Conservation (phyloP, 1,140 invertebrate genomes). For the Anastatus disparis region DNA sequence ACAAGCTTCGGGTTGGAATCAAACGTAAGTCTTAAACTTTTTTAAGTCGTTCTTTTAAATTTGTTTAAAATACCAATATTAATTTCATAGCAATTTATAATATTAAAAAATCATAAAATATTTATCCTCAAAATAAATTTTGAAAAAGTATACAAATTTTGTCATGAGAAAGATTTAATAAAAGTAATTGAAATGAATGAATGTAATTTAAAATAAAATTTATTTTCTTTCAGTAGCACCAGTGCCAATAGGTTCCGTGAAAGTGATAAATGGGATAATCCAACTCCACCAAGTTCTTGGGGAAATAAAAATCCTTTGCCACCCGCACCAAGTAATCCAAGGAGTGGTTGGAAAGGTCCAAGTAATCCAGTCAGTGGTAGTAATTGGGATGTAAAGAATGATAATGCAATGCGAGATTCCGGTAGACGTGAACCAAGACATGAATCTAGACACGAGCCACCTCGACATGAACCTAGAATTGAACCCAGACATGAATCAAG, state of each 20-base stretch:
- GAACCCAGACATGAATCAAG: constrained; percentile 22
- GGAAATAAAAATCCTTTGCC: constrained; percentile 25
- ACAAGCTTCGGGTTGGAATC: constrained; percentile 19
- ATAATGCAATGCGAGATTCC: constrained; percentile 7
- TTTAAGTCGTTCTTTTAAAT: too few species aligned
- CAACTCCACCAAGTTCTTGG: constrained; percentile 12
- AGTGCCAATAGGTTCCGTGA: constrained; percentile 32
- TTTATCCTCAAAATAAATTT: too few species aligned
- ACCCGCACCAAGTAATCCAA: neutral
- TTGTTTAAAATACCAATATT: too few species aligned
- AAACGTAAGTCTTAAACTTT: constrained; percentile 15
- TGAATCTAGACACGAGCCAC: constrained; percentile 16
- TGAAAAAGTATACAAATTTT: too few species aligned
- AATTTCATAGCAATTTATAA: too few species aligned
- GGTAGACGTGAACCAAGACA: constrained; percentile 1
- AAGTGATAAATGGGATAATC: constrained; percentile 28
- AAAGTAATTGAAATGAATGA: too few species aligned
- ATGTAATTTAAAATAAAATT: too few species aligned
- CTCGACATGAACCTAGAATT: constrained; percentile 23
- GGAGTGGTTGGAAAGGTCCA: constrained; percentile 18
- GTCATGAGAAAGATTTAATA: too few species aligned
- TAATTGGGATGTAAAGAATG: constrained; percentile 35
- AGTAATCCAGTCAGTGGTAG: neutral
- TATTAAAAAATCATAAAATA: too few species aligned
- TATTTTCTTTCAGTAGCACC: neutral